These are phyloP conservation scores for Polietes domitor DNA, from an alignment of 2,888 invertebrate species.

Conservation along the genomic window DNA sequence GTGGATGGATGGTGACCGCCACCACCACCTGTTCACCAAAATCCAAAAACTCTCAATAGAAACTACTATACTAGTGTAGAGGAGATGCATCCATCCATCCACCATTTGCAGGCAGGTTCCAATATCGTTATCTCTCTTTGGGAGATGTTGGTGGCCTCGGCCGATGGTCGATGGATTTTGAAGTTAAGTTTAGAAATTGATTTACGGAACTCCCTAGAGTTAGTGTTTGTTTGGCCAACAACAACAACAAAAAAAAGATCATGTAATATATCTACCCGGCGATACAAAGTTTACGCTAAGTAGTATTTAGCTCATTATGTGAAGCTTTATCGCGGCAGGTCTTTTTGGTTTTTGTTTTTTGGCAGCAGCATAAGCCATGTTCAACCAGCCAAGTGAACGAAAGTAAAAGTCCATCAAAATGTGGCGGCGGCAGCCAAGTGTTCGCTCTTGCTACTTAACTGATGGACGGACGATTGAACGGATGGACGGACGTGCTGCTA, in stretches of 20 bases:
- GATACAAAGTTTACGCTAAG: background rate
- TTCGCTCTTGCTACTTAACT: background rate
- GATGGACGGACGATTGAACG: background rate
- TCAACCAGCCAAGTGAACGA: slow-evolving; percentile 17
- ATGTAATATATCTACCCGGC: too few relatives aligned
- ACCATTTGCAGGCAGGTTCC: too few relatives aligned
- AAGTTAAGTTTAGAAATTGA: slow-evolving; percentile 55
- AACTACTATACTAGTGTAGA: background rate
- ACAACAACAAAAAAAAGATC: too few relatives aligned
- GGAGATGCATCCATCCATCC: slow-evolving; percentile 47
- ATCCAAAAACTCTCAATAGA: background rate
- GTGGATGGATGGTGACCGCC: background rate
- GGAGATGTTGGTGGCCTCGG: background rate
- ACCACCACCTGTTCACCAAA: slow-evolving; percentile 46
- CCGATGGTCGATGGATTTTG: slow-evolving; percentile 4
- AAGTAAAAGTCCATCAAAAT: slow-evolving; percentile 62
- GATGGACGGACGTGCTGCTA: slow-evolving; percentile 11
- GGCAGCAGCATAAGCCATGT: too few relatives aligned
- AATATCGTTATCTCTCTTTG: background rate
- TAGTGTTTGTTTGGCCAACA: background rate
- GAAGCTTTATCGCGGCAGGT: slow-evolving; percentile 34
- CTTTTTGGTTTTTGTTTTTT: too few relatives aligned
- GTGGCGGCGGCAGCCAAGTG: slow-evolving; percentile 8
- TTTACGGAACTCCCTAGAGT: slow-evolving; percentile 63
- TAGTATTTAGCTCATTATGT: slow-evolving; percentile 42